Conservation (phyloP, 92 coral and sea anemone species). For the Parazoanthus swiftii region DNA sequence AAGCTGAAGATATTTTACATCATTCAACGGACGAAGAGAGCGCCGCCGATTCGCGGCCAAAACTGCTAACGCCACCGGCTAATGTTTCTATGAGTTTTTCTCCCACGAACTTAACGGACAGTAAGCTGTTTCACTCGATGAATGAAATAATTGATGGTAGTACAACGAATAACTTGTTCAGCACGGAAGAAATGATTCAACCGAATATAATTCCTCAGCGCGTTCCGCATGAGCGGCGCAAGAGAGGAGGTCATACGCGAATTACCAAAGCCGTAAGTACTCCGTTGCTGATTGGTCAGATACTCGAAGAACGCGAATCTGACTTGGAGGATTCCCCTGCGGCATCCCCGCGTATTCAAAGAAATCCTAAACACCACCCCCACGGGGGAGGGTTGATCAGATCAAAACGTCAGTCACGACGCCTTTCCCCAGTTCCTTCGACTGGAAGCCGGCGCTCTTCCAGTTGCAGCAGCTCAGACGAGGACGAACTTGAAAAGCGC, state of each 20-base stretch:
- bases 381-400: slow-evolving; percentile 78
- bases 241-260: slow-evolving; percentile 57
- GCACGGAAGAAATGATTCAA: slow-evolving; percentile 60
- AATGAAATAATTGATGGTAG: slow-evolving; percentile 45
- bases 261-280: slow-evolving; percentile 86
- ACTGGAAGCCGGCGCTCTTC: slow-evolving; percentile 92
- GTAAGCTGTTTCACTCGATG: slow-evolving; percentile 59
- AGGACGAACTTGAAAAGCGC: slow-evolving; percentile 93
- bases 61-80: slow-evolving; percentile 31
- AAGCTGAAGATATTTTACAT: slow-evolving; percentile 83
- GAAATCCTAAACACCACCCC: slow-evolving; percentile 70
- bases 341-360: slow-evolving; percentile 87
- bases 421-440: slow-evolving; percentile 91
- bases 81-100: slow-evolving; percentile 28
- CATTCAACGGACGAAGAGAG: slow-evolving; percentile 92
- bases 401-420: slow-evolving; percentile 74
- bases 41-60: slow-evolving; percentile 13
- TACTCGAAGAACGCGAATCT: slow-evolving; percentile 95
- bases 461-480: slow-evolving; percentile 95
- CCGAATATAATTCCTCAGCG: slow-evolving; percentile 49
- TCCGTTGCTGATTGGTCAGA: slow-evolving; percentile 84
- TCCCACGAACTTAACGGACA: slow-evolving; percentile 49
- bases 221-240: slow-evolving; percentile 59
- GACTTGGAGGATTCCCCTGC: slow-evolving; percentile 96
- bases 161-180: slow-evolving; percentile 46